These are phyloP conservation scores for Brachylomia viminalis DNA, from an alignment of 2,888 invertebrate species.

Conservation along the genomic window DNA sequence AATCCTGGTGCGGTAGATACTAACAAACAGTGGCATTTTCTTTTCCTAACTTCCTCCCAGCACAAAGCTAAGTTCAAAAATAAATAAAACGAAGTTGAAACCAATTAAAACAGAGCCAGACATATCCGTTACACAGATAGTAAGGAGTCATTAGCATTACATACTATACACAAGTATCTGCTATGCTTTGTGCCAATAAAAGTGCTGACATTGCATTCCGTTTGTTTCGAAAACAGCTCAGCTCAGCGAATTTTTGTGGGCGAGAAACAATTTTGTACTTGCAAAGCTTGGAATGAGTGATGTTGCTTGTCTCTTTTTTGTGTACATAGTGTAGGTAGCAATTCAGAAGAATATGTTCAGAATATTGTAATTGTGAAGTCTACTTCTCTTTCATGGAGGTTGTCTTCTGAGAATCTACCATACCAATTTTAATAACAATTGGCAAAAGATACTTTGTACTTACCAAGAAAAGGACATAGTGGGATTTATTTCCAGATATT, in stretches of 20 bases:
- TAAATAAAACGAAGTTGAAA: constrained; percentile 17
- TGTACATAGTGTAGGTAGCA: not conserved
- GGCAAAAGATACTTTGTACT: not conserved
- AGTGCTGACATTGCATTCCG: constrained; percentile 34
- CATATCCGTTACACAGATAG: constrained; percentile 8
- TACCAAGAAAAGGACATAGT: not conserved
- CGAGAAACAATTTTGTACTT: constrained; percentile 32
- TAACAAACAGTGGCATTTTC: not conserved
- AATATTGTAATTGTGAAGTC: not conserved
- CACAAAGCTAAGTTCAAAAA: not conserved
- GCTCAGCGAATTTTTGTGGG: constrained; percentile 33
- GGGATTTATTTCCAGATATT: not conserved
- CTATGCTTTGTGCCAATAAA: constrained; percentile 30
- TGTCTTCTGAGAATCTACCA: not conserved
- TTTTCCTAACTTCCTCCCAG: not conserved
- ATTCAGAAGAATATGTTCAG: not conserved
- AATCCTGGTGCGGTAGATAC: not conserved
- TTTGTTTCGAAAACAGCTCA: constrained; percentile 20
- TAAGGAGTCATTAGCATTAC: constrained; percentile 1
- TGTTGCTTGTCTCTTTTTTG: not conserved
- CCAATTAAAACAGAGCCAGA: constrained; percentile 26
- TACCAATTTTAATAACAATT: not conserved
- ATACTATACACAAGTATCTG: not conserved
- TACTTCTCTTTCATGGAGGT: not conserved
- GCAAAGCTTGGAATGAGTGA: constrained; percentile 16